phyloP scores from a whole-genome alignment of 2,113 vertebrate species.

The Fulmarus glacialis region DNA sequence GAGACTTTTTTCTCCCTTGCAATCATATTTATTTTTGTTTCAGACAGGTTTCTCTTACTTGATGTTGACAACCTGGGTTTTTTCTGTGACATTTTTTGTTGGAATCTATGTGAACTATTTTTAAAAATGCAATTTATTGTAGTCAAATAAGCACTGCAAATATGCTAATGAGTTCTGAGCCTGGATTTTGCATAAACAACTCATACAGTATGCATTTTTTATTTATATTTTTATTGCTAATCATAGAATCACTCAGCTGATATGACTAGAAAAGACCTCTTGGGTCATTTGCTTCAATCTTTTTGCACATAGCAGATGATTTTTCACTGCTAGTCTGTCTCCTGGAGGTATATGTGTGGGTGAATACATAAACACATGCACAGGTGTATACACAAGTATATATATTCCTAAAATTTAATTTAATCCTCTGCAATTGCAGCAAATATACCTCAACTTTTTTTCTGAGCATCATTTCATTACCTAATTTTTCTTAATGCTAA shows the following conservation, averaged over 20 bases:
- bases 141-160: neutral
- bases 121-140: neutral
- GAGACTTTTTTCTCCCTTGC: neutral
- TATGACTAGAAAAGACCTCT: neutral
- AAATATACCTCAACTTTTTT: neutral
- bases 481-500: neutral
- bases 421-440: neutral
- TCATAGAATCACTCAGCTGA: neutral
- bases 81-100: neutral
- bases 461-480: neutral
- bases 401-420: neutral
- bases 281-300: neutral
- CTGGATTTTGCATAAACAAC: conserved; percentile 7
- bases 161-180: conserved; percentile 3
- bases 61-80: neutral
- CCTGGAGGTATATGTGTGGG: neutral
- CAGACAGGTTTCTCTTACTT: neutral
- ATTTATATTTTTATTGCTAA: neutral
- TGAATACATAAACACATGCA: neutral
- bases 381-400: neutral
- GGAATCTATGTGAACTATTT: neutral
- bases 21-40: neutral
- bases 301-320: neutral
- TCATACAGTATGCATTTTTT: neutral
- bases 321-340: neutral